Evolutionary conservation across 2,797 vertebrate species (phyloP).

Genomic region (Lutjanus campechanus): DNA sequence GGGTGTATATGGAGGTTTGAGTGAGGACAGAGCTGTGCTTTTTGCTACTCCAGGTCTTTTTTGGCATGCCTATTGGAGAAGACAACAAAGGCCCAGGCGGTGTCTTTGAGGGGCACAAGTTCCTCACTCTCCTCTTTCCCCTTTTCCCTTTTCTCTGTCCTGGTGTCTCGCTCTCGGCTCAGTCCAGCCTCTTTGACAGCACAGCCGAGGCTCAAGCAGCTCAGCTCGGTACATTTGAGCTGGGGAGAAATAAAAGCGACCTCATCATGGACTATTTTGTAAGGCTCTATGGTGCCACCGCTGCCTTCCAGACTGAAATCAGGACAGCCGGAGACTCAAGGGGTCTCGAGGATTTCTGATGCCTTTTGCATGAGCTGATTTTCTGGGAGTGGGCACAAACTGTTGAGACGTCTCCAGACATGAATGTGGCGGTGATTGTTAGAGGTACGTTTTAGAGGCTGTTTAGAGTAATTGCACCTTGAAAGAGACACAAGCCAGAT

Average conservation of each 20-base stretch:
- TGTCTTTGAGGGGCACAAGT: constrained; percentile 60
- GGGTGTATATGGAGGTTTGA: constrained; percentile 20
- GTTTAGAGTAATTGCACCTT: constrained; percentile 48
- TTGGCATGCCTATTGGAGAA: constrained; percentile 61
- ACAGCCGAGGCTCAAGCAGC: constrained; percentile 42
- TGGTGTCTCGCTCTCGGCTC: constrained; percentile 16
- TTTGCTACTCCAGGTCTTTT: constrained; percentile 40
- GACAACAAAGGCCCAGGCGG: constrained; percentile 70
- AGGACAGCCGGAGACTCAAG: constrained; percentile 67
- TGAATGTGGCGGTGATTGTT: constrained; percentile 70
- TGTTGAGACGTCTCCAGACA: constrained; percentile 56
- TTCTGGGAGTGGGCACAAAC: constrained; percentile 42
- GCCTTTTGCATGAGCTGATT: constrained; percentile 56
- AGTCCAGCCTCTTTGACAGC: constrained; percentile 60
- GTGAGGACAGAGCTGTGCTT: constrained; percentile 25
- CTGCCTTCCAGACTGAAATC: constrained; percentile 63
- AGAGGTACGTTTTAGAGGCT: constrained; percentile 63
- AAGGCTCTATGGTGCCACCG: constrained; percentile 53
- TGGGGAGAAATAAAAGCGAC: constrained; percentile 51
- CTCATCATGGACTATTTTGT: constrained; percentile 79
- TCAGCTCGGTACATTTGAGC: constrained; percentile 62
- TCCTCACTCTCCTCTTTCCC: constrained; percentile 16
- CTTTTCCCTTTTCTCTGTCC: constrained; percentile 41
- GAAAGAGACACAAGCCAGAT: constrained; percentile 19
- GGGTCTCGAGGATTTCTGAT: constrained; percentile 62